Conservation (phyloP, 2,888 invertebrate genomes). For the Ctena decussata region DNA sequence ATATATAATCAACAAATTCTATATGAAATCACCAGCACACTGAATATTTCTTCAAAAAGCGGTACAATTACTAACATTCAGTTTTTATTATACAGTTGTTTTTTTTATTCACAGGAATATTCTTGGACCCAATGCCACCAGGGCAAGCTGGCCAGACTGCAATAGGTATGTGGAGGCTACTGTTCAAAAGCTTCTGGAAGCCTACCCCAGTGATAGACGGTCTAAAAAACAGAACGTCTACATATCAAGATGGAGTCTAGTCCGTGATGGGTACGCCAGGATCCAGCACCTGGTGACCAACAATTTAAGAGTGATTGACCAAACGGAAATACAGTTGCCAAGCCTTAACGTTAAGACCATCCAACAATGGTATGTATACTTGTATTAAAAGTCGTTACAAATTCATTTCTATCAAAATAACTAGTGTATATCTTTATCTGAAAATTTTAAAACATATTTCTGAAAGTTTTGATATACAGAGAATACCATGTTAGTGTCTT, state of each 20-base stretch:
- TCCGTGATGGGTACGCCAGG: not conserved
- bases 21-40: too few relatives aligned
- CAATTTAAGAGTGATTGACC: not conserved
- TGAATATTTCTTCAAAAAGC: too few relatives aligned
- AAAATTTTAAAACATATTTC: too few relatives aligned
- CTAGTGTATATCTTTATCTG: too few relatives aligned
- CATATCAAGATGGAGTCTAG: not conserved
- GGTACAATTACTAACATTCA: too few relatives aligned
- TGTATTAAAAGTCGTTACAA: too few relatives aligned
- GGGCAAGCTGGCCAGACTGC: not conserved
- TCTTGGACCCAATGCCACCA: not conserved
- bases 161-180: not conserved
- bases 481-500: too few relatives aligned
- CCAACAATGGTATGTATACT: constrained; percentile 26
- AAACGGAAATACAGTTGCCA: constrained; percentile 29
- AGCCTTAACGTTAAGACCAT: constrained; percentile 18
- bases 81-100: too few relatives aligned
- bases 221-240: not conserved
- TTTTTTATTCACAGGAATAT: too few relatives aligned
- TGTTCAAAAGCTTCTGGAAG: not conserved
- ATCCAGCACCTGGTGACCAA: not conserved
- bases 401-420: too few relatives aligned
- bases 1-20: too few relatives aligned
- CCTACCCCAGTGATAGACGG: not conserved
- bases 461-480: too few relatives aligned